These are phyloP conservation scores for Agrotis segetum DNA, from an alignment of 2,888 invertebrate species.

Conservation along the genomic window DNA sequence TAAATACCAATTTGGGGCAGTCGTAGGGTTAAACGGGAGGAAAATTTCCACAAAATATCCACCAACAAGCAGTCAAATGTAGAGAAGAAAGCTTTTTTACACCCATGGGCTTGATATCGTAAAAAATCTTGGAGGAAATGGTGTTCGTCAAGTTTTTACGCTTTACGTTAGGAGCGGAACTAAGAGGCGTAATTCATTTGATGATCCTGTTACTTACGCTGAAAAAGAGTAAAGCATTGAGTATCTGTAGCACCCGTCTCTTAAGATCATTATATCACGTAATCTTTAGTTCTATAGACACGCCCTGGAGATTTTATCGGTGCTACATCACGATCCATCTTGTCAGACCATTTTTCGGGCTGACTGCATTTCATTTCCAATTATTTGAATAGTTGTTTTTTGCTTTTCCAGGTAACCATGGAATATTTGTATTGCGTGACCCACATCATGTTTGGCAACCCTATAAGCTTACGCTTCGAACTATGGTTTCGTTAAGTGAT, in stretches of 20 bases:
- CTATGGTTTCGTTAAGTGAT: conserved; percentile 63
- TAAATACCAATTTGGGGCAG: conserved; percentile 77
- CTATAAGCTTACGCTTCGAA: conserved; percentile 46
- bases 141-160: conserved; percentile 46
- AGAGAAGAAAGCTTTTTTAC: conserved; percentile 2
- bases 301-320: conserved; percentile 43
- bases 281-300: conserved; percentile 22
- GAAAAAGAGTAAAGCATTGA: conserved; percentile 34
- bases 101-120: conserved; percentile 1
- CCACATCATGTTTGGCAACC: conserved; percentile 50
- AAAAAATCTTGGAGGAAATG: conserved; percentile 37
- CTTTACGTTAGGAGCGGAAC: conserved; percentile 49
- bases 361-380: conserved; percentile 41
- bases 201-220: conserved; percentile 41
- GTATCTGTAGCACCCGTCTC: conserved; percentile 1
- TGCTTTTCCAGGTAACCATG: conserved; percentile 36
- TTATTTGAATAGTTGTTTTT: conserved; percentile 42
- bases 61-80: not conserved
- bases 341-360: conserved; percentile 31
- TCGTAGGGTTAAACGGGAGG: conserved; percentile 55
- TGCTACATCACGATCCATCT: conserved; percentile 24
- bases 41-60: conserved; percentile 23
- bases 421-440: conserved; percentile 40
- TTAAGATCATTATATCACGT: conserved; percentile 24
- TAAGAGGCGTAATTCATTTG: conserved; percentile 54